These are phyloP conservation scores for Chironomus tentans DNA, from an alignment of 2,888 invertebrate genomes.

Conservation along the genomic window DNA sequence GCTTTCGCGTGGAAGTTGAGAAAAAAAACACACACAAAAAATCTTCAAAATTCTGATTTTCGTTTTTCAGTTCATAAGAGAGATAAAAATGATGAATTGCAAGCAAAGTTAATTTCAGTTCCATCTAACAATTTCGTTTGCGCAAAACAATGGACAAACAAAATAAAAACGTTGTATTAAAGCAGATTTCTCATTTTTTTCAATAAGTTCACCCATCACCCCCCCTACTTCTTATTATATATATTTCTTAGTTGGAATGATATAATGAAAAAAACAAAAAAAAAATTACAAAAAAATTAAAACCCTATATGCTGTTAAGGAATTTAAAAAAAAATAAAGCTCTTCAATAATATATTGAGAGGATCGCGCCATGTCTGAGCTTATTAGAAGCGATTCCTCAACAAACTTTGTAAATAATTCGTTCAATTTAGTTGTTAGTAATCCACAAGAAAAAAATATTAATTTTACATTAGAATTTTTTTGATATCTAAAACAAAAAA, in stretches of 20 bases:
- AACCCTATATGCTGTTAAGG: constrained; percentile 5
- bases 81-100: too few relatives aligned
- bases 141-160: too few relatives aligned
- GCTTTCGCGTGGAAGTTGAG: too few relatives aligned
- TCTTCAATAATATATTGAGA: background rate
- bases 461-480: constrained; percentile 12
- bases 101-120: too few relatives aligned
- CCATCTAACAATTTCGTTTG: too few relatives aligned
- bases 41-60: too few relatives aligned
- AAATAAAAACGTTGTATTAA: too few relatives aligned
- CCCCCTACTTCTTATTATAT: too few relatives aligned
- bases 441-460: constrained; percentile 12
- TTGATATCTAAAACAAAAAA: constrained; percentile 12
- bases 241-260: background rate
- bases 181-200: background rate
- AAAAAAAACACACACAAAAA: too few relatives aligned
- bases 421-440: constrained; percentile 23
- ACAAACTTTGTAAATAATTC: constrained; percentile 19
- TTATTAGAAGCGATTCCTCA: background rate
- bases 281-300: background rate
- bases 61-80: too few relatives aligned
- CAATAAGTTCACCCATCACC: too few relatives aligned
- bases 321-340: background rate
- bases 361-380: background rate
- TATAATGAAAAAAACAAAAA: background rate